Conservation (phyloP, 2,888 invertebrate genomes). For the Lepidocyrtinus sp. region DNA sequence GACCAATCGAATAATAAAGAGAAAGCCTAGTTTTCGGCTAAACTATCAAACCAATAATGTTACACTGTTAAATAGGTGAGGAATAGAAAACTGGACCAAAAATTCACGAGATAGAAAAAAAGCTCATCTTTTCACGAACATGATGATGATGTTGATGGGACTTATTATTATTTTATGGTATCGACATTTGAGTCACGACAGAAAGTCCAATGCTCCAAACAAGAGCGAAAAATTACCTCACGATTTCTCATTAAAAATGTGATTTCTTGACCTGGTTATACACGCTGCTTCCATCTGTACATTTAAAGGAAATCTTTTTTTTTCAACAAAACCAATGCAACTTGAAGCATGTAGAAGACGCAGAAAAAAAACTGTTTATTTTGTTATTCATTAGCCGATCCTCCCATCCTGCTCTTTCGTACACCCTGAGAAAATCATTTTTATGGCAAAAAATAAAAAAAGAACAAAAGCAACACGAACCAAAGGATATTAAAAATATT, state of each 20-base stretch:
- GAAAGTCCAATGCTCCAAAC: constrained; percentile 40
- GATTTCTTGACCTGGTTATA: constrained; percentile 18
- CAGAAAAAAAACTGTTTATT: neutral
- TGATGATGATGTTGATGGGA: neutral
- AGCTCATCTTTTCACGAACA: neutral
- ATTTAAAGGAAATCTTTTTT: neutral
- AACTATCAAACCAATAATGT: neutral
- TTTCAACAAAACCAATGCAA: neutral
- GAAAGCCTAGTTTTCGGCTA: neutral
- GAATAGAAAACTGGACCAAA: neutral
- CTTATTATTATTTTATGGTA: constrained; percentile 34
- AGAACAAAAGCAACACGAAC: neutral
- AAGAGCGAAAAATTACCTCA: constrained; percentile 61
- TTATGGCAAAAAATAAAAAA: neutral
- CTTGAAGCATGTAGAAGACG: neutral
- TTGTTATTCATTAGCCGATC: neutral
- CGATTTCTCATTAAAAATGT: constrained; percentile 56
- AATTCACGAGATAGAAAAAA: neutral
- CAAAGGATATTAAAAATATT: neutral
- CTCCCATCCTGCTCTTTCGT: neutral
- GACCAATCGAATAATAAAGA: neutral
- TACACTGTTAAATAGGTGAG: neutral
- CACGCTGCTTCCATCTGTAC: neutral
- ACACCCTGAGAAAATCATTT: neutral
- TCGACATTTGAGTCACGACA: constrained; percentile 61